Evolutionary conservation across 92 coral and sea anemone genomes (phyloP).

Genomic region (Desmophyllum pertusum): DNA sequence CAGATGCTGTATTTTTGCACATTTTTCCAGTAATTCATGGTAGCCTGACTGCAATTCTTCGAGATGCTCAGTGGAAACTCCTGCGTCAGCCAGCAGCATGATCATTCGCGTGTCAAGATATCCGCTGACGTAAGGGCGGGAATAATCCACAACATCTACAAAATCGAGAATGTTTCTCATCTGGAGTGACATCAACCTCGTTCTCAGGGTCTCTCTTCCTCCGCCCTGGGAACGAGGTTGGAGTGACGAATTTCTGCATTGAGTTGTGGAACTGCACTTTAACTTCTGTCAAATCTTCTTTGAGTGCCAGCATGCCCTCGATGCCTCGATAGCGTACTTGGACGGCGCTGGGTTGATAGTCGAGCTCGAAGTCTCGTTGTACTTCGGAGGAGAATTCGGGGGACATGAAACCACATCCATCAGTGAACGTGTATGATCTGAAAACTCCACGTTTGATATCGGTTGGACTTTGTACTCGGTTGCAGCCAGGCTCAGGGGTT

Average conservation of each 20-base stretch:
- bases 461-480: not conserved
- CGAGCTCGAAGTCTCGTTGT: slow-evolving; percentile 20
- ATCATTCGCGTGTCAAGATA: slow-evolving; percentile 57
- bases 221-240: no score
- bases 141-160: slow-evolving; percentile 63
- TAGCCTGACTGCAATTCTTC: slow-evolving; percentile 51
- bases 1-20: slow-evolving; percentile 45
- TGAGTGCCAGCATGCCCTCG: slow-evolving; percentile 51
- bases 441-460: not conserved
- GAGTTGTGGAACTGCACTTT: slow-evolving; percentile 58
- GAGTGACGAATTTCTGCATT: slow-evolving; percentile 59
- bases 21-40: slow-evolving; percentile 51
- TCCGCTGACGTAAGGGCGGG: slow-evolving; percentile 64
- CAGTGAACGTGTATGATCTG: slow-evolving; percentile 37
- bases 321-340: slow-evolving; percentile 67
- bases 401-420: slow-evolving; percentile 78
- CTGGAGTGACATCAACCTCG: no score
- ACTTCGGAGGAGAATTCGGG: slow-evolving; percentile 40
- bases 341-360: slow-evolving; percentile 63
- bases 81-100: slow-evolving; percentile 62
- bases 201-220: no score
- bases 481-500: slow-evolving; percentile 10
- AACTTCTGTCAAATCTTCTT: slow-evolving; percentile 30
- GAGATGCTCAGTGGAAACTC: slow-evolving; percentile 56
- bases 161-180: slow-evolving; percentile 22